phyloP scores from a whole-genome alignment of 2,888 invertebrate genomes.

The Sialis fuliginosa region DNA sequence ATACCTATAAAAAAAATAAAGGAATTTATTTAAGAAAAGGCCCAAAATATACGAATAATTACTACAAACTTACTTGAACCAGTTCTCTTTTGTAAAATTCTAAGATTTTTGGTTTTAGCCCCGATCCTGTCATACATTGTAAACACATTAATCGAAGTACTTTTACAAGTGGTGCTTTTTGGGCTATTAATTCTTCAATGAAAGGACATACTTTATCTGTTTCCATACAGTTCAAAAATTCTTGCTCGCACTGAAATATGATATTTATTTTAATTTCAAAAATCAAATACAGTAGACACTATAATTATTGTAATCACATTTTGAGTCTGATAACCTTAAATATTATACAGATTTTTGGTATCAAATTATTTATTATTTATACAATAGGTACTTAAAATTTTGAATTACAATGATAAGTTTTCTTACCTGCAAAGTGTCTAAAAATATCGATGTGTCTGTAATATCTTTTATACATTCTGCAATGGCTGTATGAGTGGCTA shows the following conservation, averaged over 20 bases:
- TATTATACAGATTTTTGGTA: too few species aligned
- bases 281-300: not conserved
- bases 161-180: constrained; percentile 61
- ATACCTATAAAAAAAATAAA: constrained; percentile 40
- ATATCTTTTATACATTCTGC: constrained; percentile 86
- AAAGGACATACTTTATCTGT: constrained; percentile 75
- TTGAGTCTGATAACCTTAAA: too few species aligned
- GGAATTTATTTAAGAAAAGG: not conserved
- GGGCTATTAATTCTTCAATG: constrained; percentile 85
- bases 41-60: not conserved
- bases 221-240: constrained; percentile 79
- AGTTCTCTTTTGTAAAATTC: constrained; percentile 42
- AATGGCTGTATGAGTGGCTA: constrained; percentile 80
- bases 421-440: constrained; percentile 4
- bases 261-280: constrained; percentile 6
- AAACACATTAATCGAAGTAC: constrained; percentile 81
- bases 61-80: constrained; percentile 24
- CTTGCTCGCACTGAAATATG: constrained; percentile 57
- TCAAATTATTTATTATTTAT: too few species aligned
- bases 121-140: constrained; percentile 83
- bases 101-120: constrained; percentile 76
- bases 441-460: constrained; percentile 23
- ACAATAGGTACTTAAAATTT: too few species aligned
- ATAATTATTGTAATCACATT: not conserved
- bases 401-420: too few species aligned